A percentile compares a stretch with the other conserved stretches of the same genome.
Conservation (phyloP, 2,888 invertebrate species). For the Calameuta pallipes region DNA sequence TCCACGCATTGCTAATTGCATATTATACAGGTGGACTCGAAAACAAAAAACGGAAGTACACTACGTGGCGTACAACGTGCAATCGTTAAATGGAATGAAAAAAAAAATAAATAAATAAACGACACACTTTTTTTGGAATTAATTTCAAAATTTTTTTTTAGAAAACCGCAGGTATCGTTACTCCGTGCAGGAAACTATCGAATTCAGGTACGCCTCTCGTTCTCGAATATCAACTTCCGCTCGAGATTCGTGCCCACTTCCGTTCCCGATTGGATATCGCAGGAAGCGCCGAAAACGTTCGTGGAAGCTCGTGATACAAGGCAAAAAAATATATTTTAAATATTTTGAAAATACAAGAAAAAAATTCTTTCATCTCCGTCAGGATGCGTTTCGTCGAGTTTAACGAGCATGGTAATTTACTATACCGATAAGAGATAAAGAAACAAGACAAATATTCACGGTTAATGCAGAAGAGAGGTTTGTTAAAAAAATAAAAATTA, state of each 20-base stretch:
- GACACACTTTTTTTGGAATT: not conserved
- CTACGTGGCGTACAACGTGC: not conserved
- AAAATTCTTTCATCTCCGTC: not conserved
- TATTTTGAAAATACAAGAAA: not conserved
- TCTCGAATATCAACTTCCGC: constrained; percentile 33
- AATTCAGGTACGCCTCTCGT: not conserved
- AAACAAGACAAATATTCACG: too few species aligned
- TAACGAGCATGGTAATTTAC: too few species aligned
- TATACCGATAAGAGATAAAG: too few species aligned
- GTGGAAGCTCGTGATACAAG: not conserved
- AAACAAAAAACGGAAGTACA: not conserved
- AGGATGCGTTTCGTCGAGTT: too few species aligned
- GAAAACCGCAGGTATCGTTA: not conserved
- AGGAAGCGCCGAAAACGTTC: constrained; percentile 19
- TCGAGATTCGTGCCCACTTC: constrained; percentile 34
- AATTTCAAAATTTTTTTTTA: too few species aligned
- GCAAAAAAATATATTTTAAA: not conserved
- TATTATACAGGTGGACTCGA: not conserved
- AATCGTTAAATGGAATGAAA: not conserved
- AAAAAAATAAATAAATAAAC: too few species aligned
- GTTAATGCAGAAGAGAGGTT: too few species aligned
- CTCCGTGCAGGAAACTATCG: not conserved
- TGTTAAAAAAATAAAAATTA: too few species aligned
- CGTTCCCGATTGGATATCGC: constrained; percentile 31
- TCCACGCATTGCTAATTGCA: not conserved